phyloP scores from a whole-genome alignment of 2,888 invertebrate species.

The Ochropacha duplaris region DNA sequence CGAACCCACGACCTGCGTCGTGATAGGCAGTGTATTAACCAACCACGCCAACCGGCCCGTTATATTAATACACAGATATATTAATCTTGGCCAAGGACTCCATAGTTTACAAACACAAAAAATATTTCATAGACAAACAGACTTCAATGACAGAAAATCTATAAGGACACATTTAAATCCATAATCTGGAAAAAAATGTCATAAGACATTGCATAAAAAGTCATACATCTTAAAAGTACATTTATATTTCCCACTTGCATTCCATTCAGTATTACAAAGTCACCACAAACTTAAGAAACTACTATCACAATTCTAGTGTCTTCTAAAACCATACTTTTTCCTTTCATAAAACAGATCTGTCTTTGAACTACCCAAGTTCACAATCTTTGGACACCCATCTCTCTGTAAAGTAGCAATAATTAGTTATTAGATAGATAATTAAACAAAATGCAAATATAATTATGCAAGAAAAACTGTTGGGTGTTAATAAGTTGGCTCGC shows the following conservation, averaged over 20 bases:
- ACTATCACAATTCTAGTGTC: conserved; percentile 83
- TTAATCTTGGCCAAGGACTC: too few relatives aligned
- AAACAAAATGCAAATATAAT: not conserved
- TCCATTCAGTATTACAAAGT: not conserved
- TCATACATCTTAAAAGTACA: not conserved
- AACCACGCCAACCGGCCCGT: too few relatives aligned
- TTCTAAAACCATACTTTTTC: conserved; percentile 99
- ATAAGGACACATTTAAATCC: not conserved
- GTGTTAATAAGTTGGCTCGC: too few relatives aligned
- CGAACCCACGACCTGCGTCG: too few relatives aligned
- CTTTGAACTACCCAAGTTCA: conserved; percentile 99
- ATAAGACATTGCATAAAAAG: not conserved
- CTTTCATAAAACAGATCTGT: conserved; percentile 99
- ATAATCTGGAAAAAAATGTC: too few relatives aligned
- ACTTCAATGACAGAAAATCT: too few relatives aligned
- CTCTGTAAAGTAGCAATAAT: conserved; percentile 82
- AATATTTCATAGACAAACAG: too few relatives aligned
- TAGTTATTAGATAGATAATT: not conserved
- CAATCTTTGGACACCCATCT: conserved; percentile 99
- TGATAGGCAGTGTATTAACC: too few relatives aligned
- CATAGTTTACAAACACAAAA: too few relatives aligned
- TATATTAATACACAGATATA: too few relatives aligned
- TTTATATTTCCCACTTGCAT: not conserved
- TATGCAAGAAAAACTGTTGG: not conserved
- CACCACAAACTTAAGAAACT: conserved; percentile 5